These are phyloP conservation scores for Ornithoptera alexandrae DNA, from an alignment of 2,888 invertebrate species.

Conservation along the genomic window DNA sequence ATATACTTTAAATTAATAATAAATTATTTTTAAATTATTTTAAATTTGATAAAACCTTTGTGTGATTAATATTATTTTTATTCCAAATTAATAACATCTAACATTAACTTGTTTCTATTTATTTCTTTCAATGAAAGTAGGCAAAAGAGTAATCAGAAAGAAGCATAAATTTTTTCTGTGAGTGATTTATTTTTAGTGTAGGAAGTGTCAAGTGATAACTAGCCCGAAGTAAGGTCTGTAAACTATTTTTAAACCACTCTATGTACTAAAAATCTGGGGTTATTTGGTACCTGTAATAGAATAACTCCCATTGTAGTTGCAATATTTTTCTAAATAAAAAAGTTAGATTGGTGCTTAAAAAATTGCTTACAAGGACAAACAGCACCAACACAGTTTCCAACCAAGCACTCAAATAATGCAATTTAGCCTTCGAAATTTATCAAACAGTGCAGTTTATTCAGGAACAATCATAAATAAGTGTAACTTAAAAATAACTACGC, in stretches of 20 bases:
- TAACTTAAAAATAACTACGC: slow-evolving; percentile 42
- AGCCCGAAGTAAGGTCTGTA: slow-evolving; percentile 65
- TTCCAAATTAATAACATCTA: no score
- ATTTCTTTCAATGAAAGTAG: neutral
- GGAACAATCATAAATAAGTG: slow-evolving; percentile 36
- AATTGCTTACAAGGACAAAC: slow-evolving; percentile 22
- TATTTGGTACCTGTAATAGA: neutral
- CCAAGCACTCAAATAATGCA: slow-evolving; percentile 8
- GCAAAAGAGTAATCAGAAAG: slow-evolving; percentile 9
- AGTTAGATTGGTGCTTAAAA: neutral
- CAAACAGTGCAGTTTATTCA: slow-evolving; percentile 33
- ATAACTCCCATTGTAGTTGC: neutral
- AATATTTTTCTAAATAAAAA: neutral
- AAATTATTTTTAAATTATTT: slow-evolving; percentile 14
- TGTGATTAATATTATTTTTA: no score
- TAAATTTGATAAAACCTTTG: slow-evolving; percentile 35
- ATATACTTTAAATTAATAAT: slow-evolving; percentile 6
- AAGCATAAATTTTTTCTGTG: slow-evolving; percentile 54
- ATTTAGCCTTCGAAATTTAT: slow-evolving; percentile 42
- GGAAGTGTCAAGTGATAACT: slow-evolving; percentile 60
- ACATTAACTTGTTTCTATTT: no score
- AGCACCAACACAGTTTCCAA: slow-evolving; percentile 26
- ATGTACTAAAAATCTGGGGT: neutral
- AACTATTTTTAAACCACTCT: slow-evolving; percentile 47
- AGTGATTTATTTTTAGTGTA: slow-evolving; percentile 64